phyloP scores from a whole-genome alignment of 2,888 invertebrate genomes.

The Ennomos fuscantarius region DNA sequence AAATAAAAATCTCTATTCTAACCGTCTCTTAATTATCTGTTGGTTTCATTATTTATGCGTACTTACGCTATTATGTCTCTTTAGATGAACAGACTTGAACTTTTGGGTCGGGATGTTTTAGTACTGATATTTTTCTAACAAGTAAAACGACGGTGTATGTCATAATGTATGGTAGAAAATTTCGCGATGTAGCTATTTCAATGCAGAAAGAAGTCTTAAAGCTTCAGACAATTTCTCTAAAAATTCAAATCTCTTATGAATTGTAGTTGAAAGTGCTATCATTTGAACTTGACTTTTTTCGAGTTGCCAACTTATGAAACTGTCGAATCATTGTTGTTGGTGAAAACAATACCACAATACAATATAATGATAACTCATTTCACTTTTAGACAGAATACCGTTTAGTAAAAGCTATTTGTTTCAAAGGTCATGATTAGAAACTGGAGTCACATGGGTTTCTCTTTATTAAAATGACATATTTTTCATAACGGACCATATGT shows the following conservation, averaged over 20 bases:
- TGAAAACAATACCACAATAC: slow-evolving; percentile 61
- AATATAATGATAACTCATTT: slow-evolving; percentile 61
- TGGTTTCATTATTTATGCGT: too few species aligned
- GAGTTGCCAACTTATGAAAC: slow-evolving; percentile 40
- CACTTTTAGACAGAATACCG: slow-evolving; percentile 63
- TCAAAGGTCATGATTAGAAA: slow-evolving; percentile 59
- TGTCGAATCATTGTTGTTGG: slow-evolving; percentile 68
- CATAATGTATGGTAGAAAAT: too few species aligned
- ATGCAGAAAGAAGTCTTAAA: too few species aligned
- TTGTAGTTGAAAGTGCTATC: slow-evolving; percentile 8
- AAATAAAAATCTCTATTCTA: too few species aligned
- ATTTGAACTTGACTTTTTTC: slow-evolving; percentile 34
- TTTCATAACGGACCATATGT: not conserved
- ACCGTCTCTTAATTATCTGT: too few species aligned
- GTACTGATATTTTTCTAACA: too few species aligned
- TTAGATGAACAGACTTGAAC: too few species aligned
- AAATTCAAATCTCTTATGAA: not conserved
- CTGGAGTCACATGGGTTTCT: slow-evolving; percentile 39
- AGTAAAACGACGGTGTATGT: too few species aligned
- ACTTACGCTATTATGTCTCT: too few species aligned
- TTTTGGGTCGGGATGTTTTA: too few species aligned
- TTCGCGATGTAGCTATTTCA: too few species aligned
- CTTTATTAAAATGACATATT: slow-evolving; percentile 34
- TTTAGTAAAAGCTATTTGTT: slow-evolving; percentile 63
- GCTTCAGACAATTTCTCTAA: too few species aligned